Conservation (phyloP, 2,888 invertebrate species). For the Falcaria lacertinaria region DNA sequence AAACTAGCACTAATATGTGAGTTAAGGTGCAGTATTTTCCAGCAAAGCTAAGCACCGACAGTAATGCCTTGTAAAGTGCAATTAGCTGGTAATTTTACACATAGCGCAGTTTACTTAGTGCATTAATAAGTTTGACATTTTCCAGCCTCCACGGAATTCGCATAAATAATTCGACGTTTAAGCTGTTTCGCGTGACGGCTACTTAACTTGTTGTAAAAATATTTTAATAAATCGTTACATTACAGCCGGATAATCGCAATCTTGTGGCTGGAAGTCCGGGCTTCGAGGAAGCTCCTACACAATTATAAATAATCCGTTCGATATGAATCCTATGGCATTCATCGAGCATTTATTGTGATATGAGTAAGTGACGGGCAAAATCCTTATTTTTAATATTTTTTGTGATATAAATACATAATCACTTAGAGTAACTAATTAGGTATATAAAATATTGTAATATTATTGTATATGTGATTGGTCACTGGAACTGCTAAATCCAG, state of each 20-base stretch:
- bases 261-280: background rate
- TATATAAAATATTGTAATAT: no score
- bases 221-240: background rate
- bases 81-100: constrained; percentile 8
- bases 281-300: no score
- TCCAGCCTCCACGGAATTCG: constrained; percentile 21
- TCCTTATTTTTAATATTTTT: no score
- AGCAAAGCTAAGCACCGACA: constrained; percentile 4
- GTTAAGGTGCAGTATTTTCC: background rate
- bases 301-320: no score
- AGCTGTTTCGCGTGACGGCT: constrained; percentile 21
- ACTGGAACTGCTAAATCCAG: no score
- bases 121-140: constrained; percentile 18
- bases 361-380: no score
- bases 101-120: background rate
- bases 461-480: no score
- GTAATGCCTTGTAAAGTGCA: constrained; percentile 10
- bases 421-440: no score
- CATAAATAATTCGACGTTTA: constrained; percentile 32
- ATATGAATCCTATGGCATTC: no score
- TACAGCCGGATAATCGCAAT: background rate
- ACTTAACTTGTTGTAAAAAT: constrained; percentile 1
- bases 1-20: background rate
- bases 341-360: no score
- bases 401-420: no score